Conservation (phyloP, 1,140 invertebrate species). For the Lasioglossum baleicum region DNA sequence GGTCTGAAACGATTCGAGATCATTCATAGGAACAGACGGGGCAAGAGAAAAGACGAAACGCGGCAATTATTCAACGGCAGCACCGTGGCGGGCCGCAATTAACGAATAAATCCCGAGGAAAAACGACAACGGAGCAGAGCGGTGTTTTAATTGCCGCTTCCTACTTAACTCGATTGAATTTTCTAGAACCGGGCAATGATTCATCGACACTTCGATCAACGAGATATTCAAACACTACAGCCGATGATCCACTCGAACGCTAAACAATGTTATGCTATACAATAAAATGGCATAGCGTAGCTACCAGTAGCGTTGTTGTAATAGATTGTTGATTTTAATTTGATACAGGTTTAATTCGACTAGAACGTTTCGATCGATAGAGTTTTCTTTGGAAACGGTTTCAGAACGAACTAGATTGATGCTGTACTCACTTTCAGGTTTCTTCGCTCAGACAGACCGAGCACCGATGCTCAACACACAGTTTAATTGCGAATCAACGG, state of each 20-base stretch:
- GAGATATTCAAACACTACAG: too few species aligned
- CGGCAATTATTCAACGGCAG: neutral
- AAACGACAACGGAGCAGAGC: neutral
- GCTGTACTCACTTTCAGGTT: neutral
- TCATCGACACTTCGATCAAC: neutral
- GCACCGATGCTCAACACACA: slow-evolving; percentile 10
- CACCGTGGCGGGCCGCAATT: neutral
- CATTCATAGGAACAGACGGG: neutral
- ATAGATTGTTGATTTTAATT: too few species aligned
- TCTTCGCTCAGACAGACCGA: neutral
- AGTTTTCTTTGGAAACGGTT: too few species aligned
- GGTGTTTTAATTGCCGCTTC: neutral
- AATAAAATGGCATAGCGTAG: too few species aligned
- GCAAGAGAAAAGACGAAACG: neutral
- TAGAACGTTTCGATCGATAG: too few species aligned
- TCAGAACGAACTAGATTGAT: too few species aligned
- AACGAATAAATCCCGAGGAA: neutral
- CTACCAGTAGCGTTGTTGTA: too few species aligned
- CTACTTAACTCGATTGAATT: neutral
- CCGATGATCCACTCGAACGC: too few species aligned
- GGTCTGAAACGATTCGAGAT: neutral
- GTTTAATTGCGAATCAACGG: slow-evolving; percentile 41
- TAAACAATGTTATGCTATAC: too few species aligned
- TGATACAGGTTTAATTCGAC: too few species aligned
- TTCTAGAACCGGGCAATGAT: neutral